Conservation (phyloP, 1,140 invertebrate genomes). For the Centruroides sculpturatus region DNA sequence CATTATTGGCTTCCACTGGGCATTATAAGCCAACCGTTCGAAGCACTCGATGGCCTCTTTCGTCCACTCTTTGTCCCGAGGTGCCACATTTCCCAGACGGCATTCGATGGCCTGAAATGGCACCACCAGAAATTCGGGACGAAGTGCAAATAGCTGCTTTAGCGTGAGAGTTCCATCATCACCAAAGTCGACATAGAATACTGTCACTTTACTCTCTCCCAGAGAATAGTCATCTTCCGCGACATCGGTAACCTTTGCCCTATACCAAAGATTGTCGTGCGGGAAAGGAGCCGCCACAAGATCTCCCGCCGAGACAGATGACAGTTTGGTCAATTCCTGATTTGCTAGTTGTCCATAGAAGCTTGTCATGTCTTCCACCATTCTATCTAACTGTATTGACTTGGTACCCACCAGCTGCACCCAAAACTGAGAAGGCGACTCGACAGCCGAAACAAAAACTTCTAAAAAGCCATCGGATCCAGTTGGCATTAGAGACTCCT, state of each 20-base stretch:
- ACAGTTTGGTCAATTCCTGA: conserved; percentile 38
- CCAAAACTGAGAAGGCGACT: conserved; percentile 65
- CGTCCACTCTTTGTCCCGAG: conserved; percentile 39
- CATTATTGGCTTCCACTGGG: conserved; percentile 47
- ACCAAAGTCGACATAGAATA: conserved; percentile 69
- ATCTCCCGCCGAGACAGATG: conserved; percentile 44
- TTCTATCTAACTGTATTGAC: conserved; percentile 49
- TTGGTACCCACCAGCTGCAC: conserved; percentile 56
- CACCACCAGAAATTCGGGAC: conserved; percentile 53
- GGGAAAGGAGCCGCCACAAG: conserved; percentile 60
- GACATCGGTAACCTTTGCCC: conserved; percentile 38
- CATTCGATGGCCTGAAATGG: conserved; percentile 65
- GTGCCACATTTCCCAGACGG: conserved; percentile 50
- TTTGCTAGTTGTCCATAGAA: conserved; percentile 53
- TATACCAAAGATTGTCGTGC: conserved; percentile 59
- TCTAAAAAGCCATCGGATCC: conserved; percentile 43
- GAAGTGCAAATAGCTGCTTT: conserved; percentile 47
- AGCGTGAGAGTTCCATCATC: conserved; percentile 46
- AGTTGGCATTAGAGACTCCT: conserved; percentile 19
- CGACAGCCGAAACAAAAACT: conserved; percentile 64
- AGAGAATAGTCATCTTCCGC: conserved; percentile 25
- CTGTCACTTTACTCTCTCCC: conserved; percentile 38
- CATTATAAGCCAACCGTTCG: conserved; percentile 48
- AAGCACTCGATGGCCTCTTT: conserved; percentile 50
- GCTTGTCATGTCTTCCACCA: conserved; percentile 58